Evolutionary conservation across 2,888 invertebrate genomes (phyloP), one percentile per base, ranked within the genome.

Genomic region (Lepidochrysops patricia): DNA sequence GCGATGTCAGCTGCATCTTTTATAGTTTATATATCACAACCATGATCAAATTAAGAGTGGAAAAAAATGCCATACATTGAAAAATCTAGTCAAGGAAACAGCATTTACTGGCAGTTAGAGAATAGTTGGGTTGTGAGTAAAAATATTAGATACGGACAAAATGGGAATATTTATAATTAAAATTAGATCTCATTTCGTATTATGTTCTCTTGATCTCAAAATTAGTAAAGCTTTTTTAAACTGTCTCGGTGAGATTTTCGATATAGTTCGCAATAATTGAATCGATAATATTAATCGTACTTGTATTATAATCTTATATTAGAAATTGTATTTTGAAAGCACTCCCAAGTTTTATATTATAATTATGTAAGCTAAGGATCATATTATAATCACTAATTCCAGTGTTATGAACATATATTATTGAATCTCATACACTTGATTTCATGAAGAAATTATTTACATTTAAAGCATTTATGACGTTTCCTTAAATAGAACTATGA

Each of bases 121-220:
- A 77, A 80, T 76, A 82, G 82, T 83, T 84, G 87, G 87, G 88
- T 88, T 88, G 87, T 88, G 88, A 88, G 77, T 77, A 77, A 82
- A 78, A 82, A 83, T 85, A 82, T 84, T 84, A 81, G 72, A 81
- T 75, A 79, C 76, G 29, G 43, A 79, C 71, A 67, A 77, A 77
- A 75, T 73, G 69, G 54, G 63, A 66, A 63, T 63, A 60, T 77
- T 75, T 74, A 67, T 71, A 68, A 63, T 61, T 66, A 75, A 73
- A 74, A 72, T 74, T 76, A 82, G 85, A 88, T 88, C 86, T 88
- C 86, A 84, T 77, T 62, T 65, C 62, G 61, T 75, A 73, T 74
- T 70, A 76, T 72, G 63, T 79, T 78, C 74, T 74, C 70, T 77
- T 84, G 86, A 87, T 87, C 85, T 86, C 86, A 73, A 81, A 85